These are phyloP conservation scores for Heterotilapia buettikoferi DNA, from an alignment of 2,113 vertebrate genomes.

Conservation along the genomic window DNA sequence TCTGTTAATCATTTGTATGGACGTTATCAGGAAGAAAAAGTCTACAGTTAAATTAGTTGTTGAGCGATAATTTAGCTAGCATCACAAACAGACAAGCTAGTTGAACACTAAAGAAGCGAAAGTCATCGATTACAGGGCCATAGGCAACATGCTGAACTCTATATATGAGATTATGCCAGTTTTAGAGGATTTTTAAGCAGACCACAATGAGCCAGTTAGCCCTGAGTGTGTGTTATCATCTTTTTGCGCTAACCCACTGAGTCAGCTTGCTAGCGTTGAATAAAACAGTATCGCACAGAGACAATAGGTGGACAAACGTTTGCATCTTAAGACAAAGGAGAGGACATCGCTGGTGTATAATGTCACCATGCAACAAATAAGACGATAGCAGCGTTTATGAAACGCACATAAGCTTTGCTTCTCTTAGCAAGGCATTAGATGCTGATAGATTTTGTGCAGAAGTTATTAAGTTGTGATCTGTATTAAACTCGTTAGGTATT, in stretches of 20 bases:
- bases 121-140: not conserved
- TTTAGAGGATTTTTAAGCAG: not conserved
- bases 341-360: not conserved
- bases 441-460: not conserved
- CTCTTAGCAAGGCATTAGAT: not conserved
- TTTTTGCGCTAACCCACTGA: not conserved
- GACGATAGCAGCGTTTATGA: not conserved
- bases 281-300: not conserved
- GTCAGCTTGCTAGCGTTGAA: slow-evolving; percentile 23
- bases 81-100: slow-evolving; percentile 11
- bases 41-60: slow-evolving; percentile 22
- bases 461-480: not conserved
- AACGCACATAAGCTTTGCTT: not conserved
- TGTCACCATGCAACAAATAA: not conserved
- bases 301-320: not conserved
- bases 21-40: not conserved
- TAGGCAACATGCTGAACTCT: not conserved
- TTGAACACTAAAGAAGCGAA: not conserved
- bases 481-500: fast-evolving
- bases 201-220: not conserved
- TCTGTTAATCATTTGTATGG: not conserved
- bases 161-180: fast-evolving
- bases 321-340: not conserved
- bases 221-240: not conserved
- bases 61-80: slow-evolving; percentile 32